Evolutionary conservation across 2,113 vertebrate species (phyloP).

Genomic region (Vicugna pacos): DNA sequence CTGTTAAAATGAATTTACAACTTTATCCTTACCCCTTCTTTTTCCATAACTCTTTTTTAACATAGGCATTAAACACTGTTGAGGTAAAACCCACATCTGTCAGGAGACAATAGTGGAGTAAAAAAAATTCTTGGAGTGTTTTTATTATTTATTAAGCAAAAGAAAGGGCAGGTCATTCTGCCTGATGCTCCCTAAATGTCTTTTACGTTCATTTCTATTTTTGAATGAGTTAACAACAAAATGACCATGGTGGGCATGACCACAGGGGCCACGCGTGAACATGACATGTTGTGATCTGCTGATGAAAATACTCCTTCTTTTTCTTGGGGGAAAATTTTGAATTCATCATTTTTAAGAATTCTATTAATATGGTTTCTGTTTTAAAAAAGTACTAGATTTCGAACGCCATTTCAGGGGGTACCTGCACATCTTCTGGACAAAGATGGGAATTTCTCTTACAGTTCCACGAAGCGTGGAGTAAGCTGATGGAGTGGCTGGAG

Average conservation of each 20-base stretch:
- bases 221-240: background rate
- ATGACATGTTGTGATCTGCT: background rate
- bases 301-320: background rate
- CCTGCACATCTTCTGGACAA: background rate
- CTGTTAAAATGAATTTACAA: background rate
- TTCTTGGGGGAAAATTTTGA: background rate
- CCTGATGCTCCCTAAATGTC: background rate
- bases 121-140: background rate
- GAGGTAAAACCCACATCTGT: background rate
- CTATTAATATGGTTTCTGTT: background rate
- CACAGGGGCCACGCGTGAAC: background rate
- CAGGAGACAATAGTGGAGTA: background rate
- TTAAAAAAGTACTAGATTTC: background rate
- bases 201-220: background rate
- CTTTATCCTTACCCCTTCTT: background rate
- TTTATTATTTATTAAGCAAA: background rate
- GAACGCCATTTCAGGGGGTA: background rate
- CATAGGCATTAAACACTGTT: background rate
- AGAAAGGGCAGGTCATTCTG: background rate
- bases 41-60: background rate
- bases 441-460: conserved; percentile 83
- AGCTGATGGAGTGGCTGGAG: conserved; percentile 98
- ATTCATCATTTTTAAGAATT: background rate
- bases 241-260: background rate
- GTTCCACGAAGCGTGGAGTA: conserved; percentile 98